These are phyloP conservation scores for Xenotilapia flavipinnis DNA, from an alignment of 2,113 vertebrate species.

Conservation along the genomic window DNA sequence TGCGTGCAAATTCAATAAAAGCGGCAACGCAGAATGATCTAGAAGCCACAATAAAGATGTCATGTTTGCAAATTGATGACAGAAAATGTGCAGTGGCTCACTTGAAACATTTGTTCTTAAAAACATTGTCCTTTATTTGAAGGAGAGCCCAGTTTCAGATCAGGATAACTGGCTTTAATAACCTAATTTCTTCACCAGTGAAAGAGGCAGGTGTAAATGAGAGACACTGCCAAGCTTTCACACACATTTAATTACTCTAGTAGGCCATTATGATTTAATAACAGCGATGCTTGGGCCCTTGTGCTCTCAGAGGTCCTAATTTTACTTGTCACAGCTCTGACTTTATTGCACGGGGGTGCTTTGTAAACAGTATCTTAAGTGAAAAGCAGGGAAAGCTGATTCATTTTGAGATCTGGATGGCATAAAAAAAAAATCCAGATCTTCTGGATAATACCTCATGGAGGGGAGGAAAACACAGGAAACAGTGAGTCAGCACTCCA, in stretches of 20 bases:
- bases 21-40: neutral
- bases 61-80: neutral
- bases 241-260: neutral
- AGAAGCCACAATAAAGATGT: neutral
- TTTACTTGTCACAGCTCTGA: neutral
- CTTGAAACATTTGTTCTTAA: neutral
- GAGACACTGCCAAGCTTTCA: neutral
- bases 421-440: neutral
- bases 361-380: neutral
- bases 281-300: neutral
- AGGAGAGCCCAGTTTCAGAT: neutral
- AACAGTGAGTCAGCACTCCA: neutral
- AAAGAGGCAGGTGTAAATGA: neutral
- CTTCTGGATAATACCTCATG: neutral
- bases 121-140: neutral
- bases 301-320: neutral
- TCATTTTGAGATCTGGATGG: neutral
- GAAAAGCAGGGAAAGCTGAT: neutral
- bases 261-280: neutral
- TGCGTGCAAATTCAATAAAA: neutral
- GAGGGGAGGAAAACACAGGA: neutral
- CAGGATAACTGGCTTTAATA: constrained; percentile 1
- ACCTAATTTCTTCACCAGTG: neutral
- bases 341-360: neutral
- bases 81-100: neutral